A percentile compares a stretch with the other conserved stretches of the same genome.
phyloP scores from a whole-genome alignment of 2,113 vertebrate genomes.

The Hydrolagus affinis region DNA sequence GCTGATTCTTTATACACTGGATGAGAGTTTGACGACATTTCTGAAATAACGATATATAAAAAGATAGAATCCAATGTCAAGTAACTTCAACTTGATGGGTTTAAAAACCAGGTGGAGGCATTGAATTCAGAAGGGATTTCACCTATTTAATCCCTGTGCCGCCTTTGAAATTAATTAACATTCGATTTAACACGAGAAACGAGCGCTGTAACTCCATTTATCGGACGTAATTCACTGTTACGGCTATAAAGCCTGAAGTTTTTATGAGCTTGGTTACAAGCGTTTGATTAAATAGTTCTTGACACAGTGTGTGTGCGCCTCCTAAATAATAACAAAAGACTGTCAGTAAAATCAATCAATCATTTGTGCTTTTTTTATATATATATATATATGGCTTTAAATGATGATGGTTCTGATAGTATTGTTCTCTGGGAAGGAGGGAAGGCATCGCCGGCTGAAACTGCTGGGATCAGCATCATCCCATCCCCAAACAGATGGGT shows the following conservation, averaged over 20 bases:
- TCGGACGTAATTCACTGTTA: background rate
- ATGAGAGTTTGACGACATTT: background rate
- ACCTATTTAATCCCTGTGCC: constrained; percentile 9
- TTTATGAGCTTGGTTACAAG: constrained; percentile 26
- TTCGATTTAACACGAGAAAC: background rate
- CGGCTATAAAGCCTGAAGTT: constrained; percentile 19
- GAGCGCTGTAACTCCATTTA: constrained; percentile 18
- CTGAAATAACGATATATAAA: background rate
- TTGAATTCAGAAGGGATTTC: constrained; percentile 24
- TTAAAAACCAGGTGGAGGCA: background rate
- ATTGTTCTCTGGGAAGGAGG: background rate
- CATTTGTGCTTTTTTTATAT: background rate
- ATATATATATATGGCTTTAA: background rate
- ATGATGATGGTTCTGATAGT: background rate
- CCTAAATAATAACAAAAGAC: constrained; percentile 20
- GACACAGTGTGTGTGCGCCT: background rate
- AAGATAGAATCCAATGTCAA: background rate
- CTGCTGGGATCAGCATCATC: background rate
- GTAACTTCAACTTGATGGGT: background rate
- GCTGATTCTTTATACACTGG: background rate
- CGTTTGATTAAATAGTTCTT: constrained; percentile 30
- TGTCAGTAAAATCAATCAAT: background rate
- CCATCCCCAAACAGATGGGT: background rate
- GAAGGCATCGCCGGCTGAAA: constrained; percentile 6
- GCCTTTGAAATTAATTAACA: background rate